Evolutionary conservation across 1,140 invertebrate genomes (phyloP), one percentile per base, ranked within the genome.

Genomic region (Acromyrmex charruanus): DNA sequence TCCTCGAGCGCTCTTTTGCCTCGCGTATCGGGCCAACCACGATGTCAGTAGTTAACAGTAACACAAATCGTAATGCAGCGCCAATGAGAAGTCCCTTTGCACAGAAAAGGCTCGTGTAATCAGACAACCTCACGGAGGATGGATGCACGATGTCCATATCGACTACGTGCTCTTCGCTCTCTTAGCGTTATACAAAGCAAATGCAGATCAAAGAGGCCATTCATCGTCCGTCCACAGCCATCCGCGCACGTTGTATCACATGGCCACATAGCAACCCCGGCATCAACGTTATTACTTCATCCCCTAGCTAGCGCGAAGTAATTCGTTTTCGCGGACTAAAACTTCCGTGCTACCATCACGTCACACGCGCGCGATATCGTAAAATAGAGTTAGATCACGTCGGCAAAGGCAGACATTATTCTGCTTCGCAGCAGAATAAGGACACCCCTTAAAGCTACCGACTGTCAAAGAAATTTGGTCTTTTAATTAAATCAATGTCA

Each of bases 161-260:
- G 63, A 28, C 39, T 84, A 61, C 71, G 55, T 53, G 44, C 87
- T 25, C 74, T 44, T 51, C 44, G 68, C 68, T 31, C 87, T 87
- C 86, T 86, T 86, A 79, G 53, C 85, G 85, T 86, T 86, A 69
- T 87, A 91, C 88, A 90, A 90, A 91, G 88, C 91, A 91, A 88
- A 88, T 74, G 85, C 85, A 93, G 92, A 94, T 94, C 93, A 94
- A 94, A 94, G 93, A 88, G 90, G 89, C 92, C 91, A 94, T 94
- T 94, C 93, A 94, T 94, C 90, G 91, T 75, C 88, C 85, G 82
- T 82, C 80, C 77, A 44, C 81, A 85, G 85, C 90, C 90, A 89
- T 88, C 61, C 87, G 87, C 61, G 51, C 31, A 81, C 69, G 81
- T 80, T 65, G 74, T 87, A 91, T 72, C 84, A 71, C 31, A 71